Evolutionary conservation across 2,113 vertebrate genomes (phyloP).

Genomic region (Irena cyanogastra): DNA sequence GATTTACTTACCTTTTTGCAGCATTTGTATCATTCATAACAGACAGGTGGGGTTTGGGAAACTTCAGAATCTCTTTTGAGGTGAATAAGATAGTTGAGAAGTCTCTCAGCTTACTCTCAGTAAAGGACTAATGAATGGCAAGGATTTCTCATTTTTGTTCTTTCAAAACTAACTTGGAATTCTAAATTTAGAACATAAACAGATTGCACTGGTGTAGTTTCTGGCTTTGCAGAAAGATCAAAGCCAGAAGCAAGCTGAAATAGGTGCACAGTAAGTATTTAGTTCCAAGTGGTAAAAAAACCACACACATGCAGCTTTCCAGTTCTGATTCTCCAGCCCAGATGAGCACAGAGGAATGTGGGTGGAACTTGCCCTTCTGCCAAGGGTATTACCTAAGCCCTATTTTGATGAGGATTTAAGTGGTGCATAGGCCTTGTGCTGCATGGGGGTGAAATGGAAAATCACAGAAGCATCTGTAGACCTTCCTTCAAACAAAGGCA

Average conservation of each 20-base stretch:
- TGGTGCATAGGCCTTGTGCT: neutral
- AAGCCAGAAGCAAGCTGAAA: neutral
- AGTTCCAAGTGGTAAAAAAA: neutral
- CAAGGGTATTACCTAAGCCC: slow-evolving; percentile 56
- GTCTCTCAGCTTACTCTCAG: neutral
- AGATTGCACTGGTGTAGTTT: neutral
- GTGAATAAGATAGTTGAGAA: neutral
- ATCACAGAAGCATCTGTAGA: slow-evolving; percentile 13
- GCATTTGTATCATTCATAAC: neutral
- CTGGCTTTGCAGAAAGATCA: neutral
- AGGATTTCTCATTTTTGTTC: neutral
- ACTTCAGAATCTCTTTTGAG: neutral
- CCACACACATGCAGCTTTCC: neutral
- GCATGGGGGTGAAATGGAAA: slow-evolving; percentile 18
- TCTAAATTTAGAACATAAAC: neutral
- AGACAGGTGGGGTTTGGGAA: neutral
- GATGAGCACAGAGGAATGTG: slow-evolving; percentile 61
- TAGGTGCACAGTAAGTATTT: neutral
- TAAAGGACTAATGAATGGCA: neutral
- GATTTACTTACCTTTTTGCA: neutral
- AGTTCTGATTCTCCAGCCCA: slow-evolving; percentile 28
- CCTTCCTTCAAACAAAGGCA: neutral
- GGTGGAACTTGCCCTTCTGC: slow-evolving; percentile 48
- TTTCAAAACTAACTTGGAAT: neutral
- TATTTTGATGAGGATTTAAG: slow-evolving; percentile 43